Base-by-base conservation (phyloP, 1,140 invertebrate genomes). In the Trichomalopsis sarcophagae region DNA sequence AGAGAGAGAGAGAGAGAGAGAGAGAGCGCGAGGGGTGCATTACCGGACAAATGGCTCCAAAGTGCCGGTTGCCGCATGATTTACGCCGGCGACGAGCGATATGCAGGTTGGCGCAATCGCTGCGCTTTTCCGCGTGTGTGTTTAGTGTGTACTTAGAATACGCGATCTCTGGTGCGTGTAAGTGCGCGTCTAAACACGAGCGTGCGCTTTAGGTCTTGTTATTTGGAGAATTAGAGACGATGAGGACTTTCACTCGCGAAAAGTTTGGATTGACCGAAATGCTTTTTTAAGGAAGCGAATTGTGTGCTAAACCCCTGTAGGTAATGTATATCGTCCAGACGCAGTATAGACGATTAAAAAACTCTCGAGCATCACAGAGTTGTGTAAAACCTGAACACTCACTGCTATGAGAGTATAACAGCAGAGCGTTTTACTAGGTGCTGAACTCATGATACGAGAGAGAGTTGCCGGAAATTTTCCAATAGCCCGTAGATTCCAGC, bases 21-120 rank as follows among this genome's bases (percentile, higher is more conserved):
- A 27, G 27, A 27, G 27, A 27, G 27, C 30, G 68, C 1, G 80
- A 62, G 68, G 68, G 17, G 2, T 55, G 80, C 80, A 74, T 74
- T 82, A 73, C 40, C 44, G 80, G 80, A 82, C 69, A 82, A 82
- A 82, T 82, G 80, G 80, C 68, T 82, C 69, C 27, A 82, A 82
- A 82, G 80, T 82, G 66, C 69, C 23, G 21, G 80, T 71, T 68
- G n/a, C 17, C 33, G 23, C 47, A 81, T 73, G 80, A 81, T 73
- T 71, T 73, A 81, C 68, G 66, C 13, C 68, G 36, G n/a, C 75
- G 40, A n/a, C 75, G 40, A 23, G 44, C 55, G 77, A 79, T 79
- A 79, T 44, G 69, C 80, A 82, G 69, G 80, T 74, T 71, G 44
- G 80, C 69, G 47, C 68, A 82, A 82, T 74, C n/a, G 68, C 69